Base-by-base conservation (phyloP, 2,113 vertebrate species). In the Alexandromys fortis region DNA sequence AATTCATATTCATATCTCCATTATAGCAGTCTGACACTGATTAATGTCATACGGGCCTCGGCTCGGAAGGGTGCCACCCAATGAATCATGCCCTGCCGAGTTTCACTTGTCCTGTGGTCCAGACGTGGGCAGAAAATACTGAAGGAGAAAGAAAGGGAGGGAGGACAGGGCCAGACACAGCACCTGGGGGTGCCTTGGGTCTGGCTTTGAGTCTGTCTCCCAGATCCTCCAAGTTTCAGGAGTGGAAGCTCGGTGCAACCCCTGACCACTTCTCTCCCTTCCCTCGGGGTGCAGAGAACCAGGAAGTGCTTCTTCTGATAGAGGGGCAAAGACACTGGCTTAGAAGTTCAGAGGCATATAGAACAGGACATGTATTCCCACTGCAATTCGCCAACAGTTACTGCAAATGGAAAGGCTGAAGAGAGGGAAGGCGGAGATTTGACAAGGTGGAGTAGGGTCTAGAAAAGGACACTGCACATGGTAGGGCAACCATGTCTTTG, bases 21-120 rank as follows among this genome's bases (percentile, higher is more conserved):
- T 98, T 98, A 98, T 97, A 98, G 98, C 89, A 97, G 94, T 78
- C 98, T 98, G 98, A 99, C 98, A 98, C 98, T 99, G 98, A 99
- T 98, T 97, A 98, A 99, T 98, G 98, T 97, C 97, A 98, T 94
- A 88, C 16, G 93, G 92, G 47, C 98, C 67, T 58, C 61, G 97
- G 98, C 98, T 98, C 96, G 8, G 68, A 98, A 97, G 97, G 97
- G 97, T 89, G 91, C 96, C 90, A 86, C 95, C 95, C 95, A 92
- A 98, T 98, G 98, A 98, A 98, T 99, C 98, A 98, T 96, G 98
- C 97, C 52, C 98, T 98, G 97, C 98, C 98, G 98, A 98, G 98
- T 98, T 98, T 97, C 98, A 98, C 85, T 98, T 22, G 98, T 97
- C 98, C 98, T 98, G 98, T 93, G 94, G 98, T 97, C 96, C 97